Conservation (phyloP, 2,797 vertebrate species). For the Anomalospiza imberbis region DNA sequence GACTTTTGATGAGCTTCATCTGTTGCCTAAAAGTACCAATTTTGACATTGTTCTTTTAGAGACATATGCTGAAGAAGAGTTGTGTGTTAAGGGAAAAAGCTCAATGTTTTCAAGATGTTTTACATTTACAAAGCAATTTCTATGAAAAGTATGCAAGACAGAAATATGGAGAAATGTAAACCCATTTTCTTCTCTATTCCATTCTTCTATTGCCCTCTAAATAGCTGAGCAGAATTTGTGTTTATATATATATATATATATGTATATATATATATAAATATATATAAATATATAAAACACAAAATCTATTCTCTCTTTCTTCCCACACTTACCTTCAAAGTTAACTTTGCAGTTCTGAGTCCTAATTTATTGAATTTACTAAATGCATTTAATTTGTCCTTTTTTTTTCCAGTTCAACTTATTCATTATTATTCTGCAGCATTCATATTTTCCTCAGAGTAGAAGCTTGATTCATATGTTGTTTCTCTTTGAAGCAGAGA, state of each 20-base stretch:
- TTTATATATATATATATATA: not conserved
- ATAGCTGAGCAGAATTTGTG: not conserved
- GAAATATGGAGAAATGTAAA: not conserved
- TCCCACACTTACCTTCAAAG: not conserved
- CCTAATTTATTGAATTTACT: not conserved
- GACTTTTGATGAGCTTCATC: not conserved
- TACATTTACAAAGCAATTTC: not conserved
- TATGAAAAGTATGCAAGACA: not conserved
- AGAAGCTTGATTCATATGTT: not conserved
- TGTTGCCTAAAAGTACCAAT: not conserved
- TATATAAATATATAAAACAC: not conserved
- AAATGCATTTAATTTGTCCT: not conserved
- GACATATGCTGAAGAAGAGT: not conserved
- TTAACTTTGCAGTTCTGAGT: not conserved
- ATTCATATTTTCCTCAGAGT: not conserved
- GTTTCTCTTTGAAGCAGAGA: not conserved
- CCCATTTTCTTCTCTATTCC: not conserved
- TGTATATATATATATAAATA: not conserved
- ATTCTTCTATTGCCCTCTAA: not conserved
- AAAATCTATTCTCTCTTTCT: not conserved
- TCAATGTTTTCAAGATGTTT: not conserved
- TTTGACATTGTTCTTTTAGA: not conserved
- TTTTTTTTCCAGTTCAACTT: not conserved
- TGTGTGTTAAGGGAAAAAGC: not conserved
- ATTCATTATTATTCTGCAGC: not conserved